Evolutionary conservation across 2,797 vertebrate species (phyloP), one percentile per base, ranked within the genome.

Genomic region (Lophotriccus pileatus): DNA sequence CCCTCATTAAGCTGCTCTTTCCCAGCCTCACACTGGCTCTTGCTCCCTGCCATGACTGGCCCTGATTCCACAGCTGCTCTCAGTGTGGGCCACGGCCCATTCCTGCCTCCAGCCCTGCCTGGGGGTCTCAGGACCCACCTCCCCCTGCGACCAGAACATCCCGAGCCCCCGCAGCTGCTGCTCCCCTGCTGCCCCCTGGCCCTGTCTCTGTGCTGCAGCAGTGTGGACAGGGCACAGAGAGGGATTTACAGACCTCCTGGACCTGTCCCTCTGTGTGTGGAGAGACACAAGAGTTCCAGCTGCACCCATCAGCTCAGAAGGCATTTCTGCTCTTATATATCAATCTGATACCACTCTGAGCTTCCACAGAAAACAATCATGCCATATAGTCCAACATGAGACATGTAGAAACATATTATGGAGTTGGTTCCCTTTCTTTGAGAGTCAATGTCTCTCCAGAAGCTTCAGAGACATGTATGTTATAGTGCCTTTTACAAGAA

Each of bases 61-160:
- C 11, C 6, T 8, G 20, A 21, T 14, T 37, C 21, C 60, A 19
- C 11, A n/a, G 39, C 37, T 25, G 53, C 53, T 28, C 46, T 47
- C 36, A 5, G 64, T 1, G 0, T 0, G 14, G 28, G 16, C 56
- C 16, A 4, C 3, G 14, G 30, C 10, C 30, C 47, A 6, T 4
- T 24, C 15, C 12, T 63, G 44, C 9, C n/a, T 10, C 21, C 66
- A 27, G 69, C 21, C 9, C 18, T 14, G 23, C 22, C 18, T 15
- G 15, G 0, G 1, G 18, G 18, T 43, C 53, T 30, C 34, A 20
- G 70, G n/a, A 62, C 27, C 27, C 32, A 8, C 17, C 23, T 30
- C 14, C 34, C 17, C 6, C 1, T 10, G 23, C 5, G 1, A 34
- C 30, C 7, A 3, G 27, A 14, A 6, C 32, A 22, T 53, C 7